Percentiles rank a stretch among this genome's conserved stretches.
These are phyloP conservation scores for Sarcophaga subvicina DNA, from an alignment of 2,888 invertebrate species.

Conservation along the genomic window DNA sequence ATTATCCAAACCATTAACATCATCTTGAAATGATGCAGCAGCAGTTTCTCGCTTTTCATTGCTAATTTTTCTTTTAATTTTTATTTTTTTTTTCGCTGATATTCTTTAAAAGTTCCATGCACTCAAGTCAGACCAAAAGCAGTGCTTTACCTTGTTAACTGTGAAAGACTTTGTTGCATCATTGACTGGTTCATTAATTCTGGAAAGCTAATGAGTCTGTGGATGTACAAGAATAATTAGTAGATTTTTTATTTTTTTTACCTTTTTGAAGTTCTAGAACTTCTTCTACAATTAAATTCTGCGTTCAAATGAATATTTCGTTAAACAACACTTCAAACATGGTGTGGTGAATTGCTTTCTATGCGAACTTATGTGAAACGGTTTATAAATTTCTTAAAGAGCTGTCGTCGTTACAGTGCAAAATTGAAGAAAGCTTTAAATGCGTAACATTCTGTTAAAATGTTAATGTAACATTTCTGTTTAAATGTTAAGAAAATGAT, in stretches of 20 bases:
- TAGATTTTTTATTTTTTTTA: neutral
- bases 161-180: neutral
- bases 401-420: too few relatives aligned
- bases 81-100: neutral
- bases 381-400: too few relatives aligned
- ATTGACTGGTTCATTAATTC: neutral
- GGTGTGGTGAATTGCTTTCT: too few relatives aligned
- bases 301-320: too few relatives aligned
- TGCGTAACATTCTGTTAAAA: too few relatives aligned
- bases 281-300: neutral
- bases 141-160: neutral
- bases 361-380: too few relatives aligned
- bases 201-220: constrained; percentile 20
- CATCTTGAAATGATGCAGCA: constrained; percentile 16
- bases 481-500: too few relatives aligned
- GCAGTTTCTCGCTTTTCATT: neutral
- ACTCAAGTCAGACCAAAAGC: neutral
- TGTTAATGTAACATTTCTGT: too few relatives aligned
- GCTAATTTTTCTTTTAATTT: neutral
- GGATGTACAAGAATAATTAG: constrained; percentile 15
- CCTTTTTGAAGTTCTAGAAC: neutral
- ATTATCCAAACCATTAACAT: neutral
- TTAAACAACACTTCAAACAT: too few relatives aligned
- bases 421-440: too few relatives aligned
- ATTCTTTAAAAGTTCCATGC: neutral